Conservation (phyloP, 92 coral and sea anemone genomes). For the Plumapathes pennacea region DNA sequence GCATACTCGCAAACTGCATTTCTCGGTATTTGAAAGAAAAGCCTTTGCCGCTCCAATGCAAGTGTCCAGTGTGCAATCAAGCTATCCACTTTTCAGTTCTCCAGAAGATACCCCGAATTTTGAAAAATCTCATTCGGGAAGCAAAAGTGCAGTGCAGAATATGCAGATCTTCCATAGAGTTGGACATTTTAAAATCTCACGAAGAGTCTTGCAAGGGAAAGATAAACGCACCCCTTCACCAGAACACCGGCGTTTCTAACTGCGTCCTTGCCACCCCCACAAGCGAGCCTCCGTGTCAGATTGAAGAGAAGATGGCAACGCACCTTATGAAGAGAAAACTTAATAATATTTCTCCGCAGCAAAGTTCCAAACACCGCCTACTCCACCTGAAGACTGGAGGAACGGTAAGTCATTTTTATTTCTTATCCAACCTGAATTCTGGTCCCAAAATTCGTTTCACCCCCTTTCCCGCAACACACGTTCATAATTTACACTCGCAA, state of each 20-base stretch:
- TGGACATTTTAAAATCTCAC: slow-evolving; percentile 1
- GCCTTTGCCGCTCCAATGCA: too few species aligned
- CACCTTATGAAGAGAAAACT: slow-evolving; percentile 6
- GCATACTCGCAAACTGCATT: too few species aligned
- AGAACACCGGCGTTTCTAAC: too few species aligned
- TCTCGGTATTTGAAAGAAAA: too few species aligned
- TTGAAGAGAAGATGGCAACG: slow-evolving; percentile 4
- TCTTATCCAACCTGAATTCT: background rate
- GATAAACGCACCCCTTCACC: too few species aligned
- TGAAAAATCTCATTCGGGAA: background rate
- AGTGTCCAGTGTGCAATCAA: slow-evolving; percentile 1
- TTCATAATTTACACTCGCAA: background rate
- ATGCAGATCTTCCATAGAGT: background rate
- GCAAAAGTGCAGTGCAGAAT: background rate
- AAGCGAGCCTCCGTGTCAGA: background rate
- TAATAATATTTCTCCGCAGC: too few species aligned
- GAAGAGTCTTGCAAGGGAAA: background rate
- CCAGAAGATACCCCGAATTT: background rate
- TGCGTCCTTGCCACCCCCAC: background rate
- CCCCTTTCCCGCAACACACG: too few species aligned
- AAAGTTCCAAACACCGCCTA: background rate
- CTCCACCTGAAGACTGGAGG: slow-evolving; percentile 13
- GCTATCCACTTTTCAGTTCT: background rate
- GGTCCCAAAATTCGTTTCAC: too few species aligned
- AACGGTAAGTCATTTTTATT: slow-evolving; percentile 3